Evolutionary conservation across 1,140 invertebrate genomes (phyloP).

Genomic region (Bemisia tabaci): DNA sequence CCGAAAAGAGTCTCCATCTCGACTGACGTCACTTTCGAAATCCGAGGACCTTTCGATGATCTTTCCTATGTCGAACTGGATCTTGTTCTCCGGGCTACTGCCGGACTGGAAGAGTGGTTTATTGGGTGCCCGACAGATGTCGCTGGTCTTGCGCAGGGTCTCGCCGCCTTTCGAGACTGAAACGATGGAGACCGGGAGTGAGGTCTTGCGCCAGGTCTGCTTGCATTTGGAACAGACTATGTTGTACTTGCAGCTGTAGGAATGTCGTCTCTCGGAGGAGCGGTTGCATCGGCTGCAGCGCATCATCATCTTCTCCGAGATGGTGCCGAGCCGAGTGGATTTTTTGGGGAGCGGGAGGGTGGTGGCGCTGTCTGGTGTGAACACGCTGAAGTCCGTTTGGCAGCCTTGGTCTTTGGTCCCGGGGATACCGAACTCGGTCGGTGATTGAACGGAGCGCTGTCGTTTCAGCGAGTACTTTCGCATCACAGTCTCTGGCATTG

Average conservation of each 20-base stretch:
- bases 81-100: background rate
- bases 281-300: background rate
- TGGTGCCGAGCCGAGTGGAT: background rate
- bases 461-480: slow-evolving; percentile 20
- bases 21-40: background rate
- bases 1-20: background rate
- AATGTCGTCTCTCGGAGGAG: background rate
- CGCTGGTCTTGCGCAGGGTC: background rate
- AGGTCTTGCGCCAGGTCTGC: background rate
- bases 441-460: slow-evolving; percentile 10
- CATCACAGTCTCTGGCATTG: slow-evolving; percentile 25
- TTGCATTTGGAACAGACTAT: background rate
- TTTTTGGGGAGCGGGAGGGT: background rate
- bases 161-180: background rate
- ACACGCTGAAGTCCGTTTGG: background rate
- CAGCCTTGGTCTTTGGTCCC: background rate
- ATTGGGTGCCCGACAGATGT: background rate
- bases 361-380: background rate
- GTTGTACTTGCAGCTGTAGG: background rate
- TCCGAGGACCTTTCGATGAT: background rate
- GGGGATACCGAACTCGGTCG: slow-evolving; percentile 4
- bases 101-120: background rate
- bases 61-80: background rate
- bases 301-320: background rate
- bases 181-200: background rate